These are phyloP conservation scores for Ictalurus punctatus DNA, from an alignment of 2,113 vertebrate species.

Conservation along the genomic window DNA sequence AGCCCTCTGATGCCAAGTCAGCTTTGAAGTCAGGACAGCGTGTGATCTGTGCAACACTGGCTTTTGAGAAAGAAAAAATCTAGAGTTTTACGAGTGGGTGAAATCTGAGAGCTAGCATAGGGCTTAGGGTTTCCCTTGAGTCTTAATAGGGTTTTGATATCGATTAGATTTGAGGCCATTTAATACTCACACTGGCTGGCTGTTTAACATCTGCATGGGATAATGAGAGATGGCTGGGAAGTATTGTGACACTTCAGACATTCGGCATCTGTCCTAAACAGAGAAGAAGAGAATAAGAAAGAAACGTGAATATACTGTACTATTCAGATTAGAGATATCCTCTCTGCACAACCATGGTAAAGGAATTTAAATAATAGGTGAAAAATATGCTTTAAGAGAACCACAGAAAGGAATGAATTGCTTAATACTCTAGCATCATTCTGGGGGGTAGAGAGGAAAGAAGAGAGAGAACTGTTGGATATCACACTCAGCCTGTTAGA, in stretches of 20 bases:
- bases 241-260: conserved; percentile 30
- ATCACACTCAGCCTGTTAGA: conserved; percentile 21
- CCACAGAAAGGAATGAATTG: not conserved
- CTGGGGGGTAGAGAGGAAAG: not conserved
- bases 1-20: conserved; percentile 51
- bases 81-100: conserved; percentile 54
- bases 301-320: not conserved
- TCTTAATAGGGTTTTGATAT: conserved; percentile 69
- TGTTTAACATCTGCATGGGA: conserved; percentile 69
- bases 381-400: conserved; percentile 13
- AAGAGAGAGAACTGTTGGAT: conserved; percentile 9
- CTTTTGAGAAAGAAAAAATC: conserved; percentile 44
- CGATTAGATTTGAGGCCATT: conserved; percentile 71
- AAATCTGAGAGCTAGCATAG: conserved; percentile 62
- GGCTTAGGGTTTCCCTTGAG: conserved; percentile 63
- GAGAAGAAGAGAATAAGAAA: not conserved
- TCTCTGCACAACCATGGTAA: not conserved
- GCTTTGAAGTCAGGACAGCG: conserved; percentile 77
- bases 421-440: not conserved
- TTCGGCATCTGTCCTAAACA: conserved; percentile 5
- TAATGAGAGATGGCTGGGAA: conserved; percentile 58
- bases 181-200: conserved; percentile 58
- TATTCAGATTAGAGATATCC: not conserved
- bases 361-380: not conserved
- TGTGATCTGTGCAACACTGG: conserved; percentile 63